These are phyloP conservation scores for Ictidomys tridecemlineatus DNA, from an alignment of 2,113 vertebrate species.

Conservation along the genomic window DNA sequence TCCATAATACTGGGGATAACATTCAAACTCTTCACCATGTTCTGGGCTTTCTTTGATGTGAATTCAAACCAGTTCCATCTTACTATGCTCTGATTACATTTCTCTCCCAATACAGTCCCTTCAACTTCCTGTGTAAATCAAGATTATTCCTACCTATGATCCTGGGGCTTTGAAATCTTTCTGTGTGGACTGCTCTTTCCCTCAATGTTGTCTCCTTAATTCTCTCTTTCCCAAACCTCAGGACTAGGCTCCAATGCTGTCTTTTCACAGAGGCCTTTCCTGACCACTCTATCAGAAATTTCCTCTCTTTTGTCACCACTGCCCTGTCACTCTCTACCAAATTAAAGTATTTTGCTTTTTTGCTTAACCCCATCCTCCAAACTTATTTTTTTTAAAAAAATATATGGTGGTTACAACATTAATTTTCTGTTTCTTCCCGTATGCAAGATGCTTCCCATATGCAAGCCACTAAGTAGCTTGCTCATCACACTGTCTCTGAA, in stretches of 20 bases:
- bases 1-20: not conserved
- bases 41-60: not conserved
- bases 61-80: not conserved
- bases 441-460: not conserved
- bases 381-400: not conserved
- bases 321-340: not conserved
- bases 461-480: not conserved
- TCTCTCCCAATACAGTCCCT: not conserved
- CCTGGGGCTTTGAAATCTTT: not conserved
- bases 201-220: not conserved
- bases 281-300: not conserved
- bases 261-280: not conserved
- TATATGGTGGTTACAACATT: not conserved
- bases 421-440: not conserved
- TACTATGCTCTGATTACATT: rapidly evolving
- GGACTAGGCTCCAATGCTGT: not conserved
- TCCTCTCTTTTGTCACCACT: not conserved
- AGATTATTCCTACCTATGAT: not conserved
- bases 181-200: not conserved
- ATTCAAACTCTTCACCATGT: not conserved
- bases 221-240: not conserved
- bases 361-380: too few species aligned
- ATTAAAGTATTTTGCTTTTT: not conserved
- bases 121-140: not conserved
- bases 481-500: not conserved